Conservation (phyloP, 2,113 vertebrate species). For the Thalassarche chlororhynchos region DNA sequence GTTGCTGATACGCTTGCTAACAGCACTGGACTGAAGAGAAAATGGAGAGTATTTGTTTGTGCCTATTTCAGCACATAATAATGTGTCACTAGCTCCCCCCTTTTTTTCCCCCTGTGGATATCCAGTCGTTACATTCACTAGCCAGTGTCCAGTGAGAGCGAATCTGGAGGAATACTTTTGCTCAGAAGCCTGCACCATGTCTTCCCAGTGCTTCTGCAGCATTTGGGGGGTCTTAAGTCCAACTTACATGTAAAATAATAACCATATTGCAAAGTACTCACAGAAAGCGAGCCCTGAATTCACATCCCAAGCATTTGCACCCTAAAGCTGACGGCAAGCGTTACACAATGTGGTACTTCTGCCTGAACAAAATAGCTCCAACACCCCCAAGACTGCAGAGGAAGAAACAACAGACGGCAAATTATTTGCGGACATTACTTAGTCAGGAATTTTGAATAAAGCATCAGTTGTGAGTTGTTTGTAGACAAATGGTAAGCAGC, state of each 20-base stretch:
- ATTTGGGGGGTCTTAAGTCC: not conserved
- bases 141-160: not conserved
- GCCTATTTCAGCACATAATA: not conserved
- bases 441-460: not conserved
- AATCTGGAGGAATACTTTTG: not conserved
- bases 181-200: not conserved
- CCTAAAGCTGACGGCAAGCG: not conserved
- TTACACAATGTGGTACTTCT: not conserved
- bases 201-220: not conserved
- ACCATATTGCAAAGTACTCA: not conserved
- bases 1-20: not conserved
- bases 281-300: not conserved
- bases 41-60: not conserved
- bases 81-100: not conserved
- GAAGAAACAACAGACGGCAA: not conserved
- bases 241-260: not conserved
- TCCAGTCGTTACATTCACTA: not conserved
- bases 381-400: not conserved
- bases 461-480: not conserved
- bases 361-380: not conserved
- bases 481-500: not conserved
- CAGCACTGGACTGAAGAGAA: not conserved
- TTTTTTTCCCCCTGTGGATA: rapidly evolving
- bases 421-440: not conserved
- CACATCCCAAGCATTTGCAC: not conserved